A percentile compares a stretch with the other conserved stretches of the same genome.
Evolutionary conservation across 2,797 vertebrate species (phyloP).

Genomic region (Percopsis omiscomaycus): DNA sequence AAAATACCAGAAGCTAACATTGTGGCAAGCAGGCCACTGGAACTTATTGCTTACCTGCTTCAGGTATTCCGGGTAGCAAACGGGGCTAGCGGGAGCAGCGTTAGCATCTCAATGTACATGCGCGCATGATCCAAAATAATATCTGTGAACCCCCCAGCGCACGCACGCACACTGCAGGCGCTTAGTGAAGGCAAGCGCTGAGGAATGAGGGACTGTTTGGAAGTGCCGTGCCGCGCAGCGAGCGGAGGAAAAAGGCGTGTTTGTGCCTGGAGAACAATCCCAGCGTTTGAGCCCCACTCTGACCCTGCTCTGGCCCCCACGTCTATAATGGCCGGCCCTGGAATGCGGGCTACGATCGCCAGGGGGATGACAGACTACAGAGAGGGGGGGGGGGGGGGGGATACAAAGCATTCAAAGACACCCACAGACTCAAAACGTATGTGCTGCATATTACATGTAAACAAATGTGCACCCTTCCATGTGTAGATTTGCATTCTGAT

Average conservation of each 20-base stretch:
- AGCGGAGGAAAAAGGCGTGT: constrained; percentile 89
- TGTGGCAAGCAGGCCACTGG: background rate
- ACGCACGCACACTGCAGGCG: constrained; percentile 30
- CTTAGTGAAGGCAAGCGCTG: constrained; percentile 35
- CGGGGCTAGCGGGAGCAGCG: background rate
- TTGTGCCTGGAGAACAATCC: constrained; percentile 90
- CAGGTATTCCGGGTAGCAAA: constrained; percentile 71
- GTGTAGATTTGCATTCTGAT: constrained; percentile 28
- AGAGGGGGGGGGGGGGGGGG: constrained; percentile 60
- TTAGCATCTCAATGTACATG: constrained; percentile 13
- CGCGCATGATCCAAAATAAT: constrained; percentile 31
- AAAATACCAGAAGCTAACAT: background rate
- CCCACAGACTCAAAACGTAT: background rate
- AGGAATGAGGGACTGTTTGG: constrained; percentile 65
- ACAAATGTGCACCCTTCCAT: constrained; percentile 16
- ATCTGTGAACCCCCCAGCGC: constrained; percentile 21
- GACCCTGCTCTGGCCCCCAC: constrained; percentile 89
- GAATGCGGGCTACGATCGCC: constrained; percentile 84
- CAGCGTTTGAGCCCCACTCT: constrained; percentile 84
- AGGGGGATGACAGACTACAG: constrained; percentile 49
- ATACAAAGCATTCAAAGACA: constrained; percentile 38
- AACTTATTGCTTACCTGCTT: constrained; percentile 71
- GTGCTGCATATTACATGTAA: constrained; percentile 2
- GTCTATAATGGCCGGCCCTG: constrained; percentile 89
- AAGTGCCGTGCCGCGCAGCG: constrained; percentile 66